phyloP scores from a whole-genome alignment of 2,888 invertebrate species.

The Epirrhoe alternata region DNA sequence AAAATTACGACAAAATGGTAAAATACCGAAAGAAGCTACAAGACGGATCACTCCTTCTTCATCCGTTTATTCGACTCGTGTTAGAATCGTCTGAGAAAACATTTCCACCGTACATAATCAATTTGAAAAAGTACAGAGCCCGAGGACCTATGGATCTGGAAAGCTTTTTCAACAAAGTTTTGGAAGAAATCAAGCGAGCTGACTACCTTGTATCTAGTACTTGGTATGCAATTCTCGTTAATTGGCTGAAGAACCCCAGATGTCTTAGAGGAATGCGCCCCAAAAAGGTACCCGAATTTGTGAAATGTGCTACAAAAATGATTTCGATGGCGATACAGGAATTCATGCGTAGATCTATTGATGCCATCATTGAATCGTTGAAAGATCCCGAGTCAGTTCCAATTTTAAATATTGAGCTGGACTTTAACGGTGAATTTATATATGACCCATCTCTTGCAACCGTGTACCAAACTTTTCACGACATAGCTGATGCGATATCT shows the following conservation, averaged over 20 bases:
- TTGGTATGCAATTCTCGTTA: slow-evolving; percentile 74
- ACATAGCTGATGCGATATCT: slow-evolving; percentile 84
- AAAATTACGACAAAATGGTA: slow-evolving; percentile 85
- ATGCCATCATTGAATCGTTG: slow-evolving; percentile 85
- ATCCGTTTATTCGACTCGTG: slow-evolving; percentile 87
- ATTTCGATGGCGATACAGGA: slow-evolving; percentile 87
- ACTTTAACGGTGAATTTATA: slow-evolving; percentile 82
- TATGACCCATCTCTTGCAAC: slow-evolving; percentile 85
- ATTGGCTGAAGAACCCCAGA: slow-evolving; percentile 80
- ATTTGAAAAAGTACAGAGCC: slow-evolving; percentile 77
- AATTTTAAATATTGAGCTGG: slow-evolving; percentile 85
- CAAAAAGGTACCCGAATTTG: slow-evolving; percentile 69
- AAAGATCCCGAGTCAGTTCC: slow-evolving; percentile 84
- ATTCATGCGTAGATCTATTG: slow-evolving; percentile 88
- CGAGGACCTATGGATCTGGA: slow-evolving; percentile 70
- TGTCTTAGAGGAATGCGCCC: slow-evolving; percentile 72
- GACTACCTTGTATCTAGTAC: slow-evolving; percentile 76
- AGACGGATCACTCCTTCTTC: slow-evolving; percentile 85
- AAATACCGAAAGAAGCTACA: slow-evolving; percentile 83
- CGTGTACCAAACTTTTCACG: slow-evolving; percentile 84
- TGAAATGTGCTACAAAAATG: slow-evolving; percentile 75
- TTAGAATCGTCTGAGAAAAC: slow-evolving; percentile 78
- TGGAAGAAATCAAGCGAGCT: slow-evolving; percentile 72
- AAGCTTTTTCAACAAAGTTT: slow-evolving; percentile 63
- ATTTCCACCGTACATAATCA: slow-evolving; percentile 84